A percentile compares a stretch with the other conserved stretches of the same genome.
phyloP scores from a whole-genome alignment of 2,113 vertebrate species.

The Poecilia latipinna region DNA sequence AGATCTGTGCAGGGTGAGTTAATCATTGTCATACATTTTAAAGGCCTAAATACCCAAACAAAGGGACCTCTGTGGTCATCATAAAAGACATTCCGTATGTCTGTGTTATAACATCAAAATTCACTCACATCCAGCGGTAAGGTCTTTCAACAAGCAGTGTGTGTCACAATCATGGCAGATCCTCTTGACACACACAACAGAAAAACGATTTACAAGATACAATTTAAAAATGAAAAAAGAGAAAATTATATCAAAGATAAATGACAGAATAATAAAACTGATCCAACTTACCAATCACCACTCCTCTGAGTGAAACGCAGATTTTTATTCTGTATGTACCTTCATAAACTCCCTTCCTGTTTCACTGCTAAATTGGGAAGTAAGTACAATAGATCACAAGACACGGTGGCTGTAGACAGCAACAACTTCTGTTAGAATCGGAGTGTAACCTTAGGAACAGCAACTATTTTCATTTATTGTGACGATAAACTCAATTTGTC shows the following conservation, averaged over 20 bases:
- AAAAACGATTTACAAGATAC: too few species aligned
- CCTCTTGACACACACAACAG: too few species aligned
- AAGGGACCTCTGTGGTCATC: constrained; percentile 45
- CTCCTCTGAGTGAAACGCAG: neutral
- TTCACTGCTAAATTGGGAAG: constrained; percentile 22
- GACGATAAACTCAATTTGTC: too few species aligned
- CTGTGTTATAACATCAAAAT: constrained; percentile 26
- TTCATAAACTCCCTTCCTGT: neutral
- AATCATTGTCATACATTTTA: constrained; percentile 33
- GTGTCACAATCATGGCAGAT: neutral
- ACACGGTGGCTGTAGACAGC: constrained; percentile 17
- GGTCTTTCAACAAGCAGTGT: constrained; percentile 17
- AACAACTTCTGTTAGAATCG: constrained; percentile 12
- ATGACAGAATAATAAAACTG: neutral
- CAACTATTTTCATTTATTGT: too few species aligned
- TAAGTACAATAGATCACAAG: constrained; percentile 28
- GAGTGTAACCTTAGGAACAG: neutral
- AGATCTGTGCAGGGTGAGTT: constrained; percentile 26
- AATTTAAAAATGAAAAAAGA: too few species aligned
- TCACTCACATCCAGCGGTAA: constrained; percentile 12
- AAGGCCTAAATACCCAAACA: constrained; percentile 50
- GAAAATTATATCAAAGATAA: neutral
- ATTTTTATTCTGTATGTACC: neutral
- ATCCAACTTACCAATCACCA: neutral
- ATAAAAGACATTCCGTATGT: constrained; percentile 35